Conservation (phyloP, 2,113 vertebrate genomes). For the Macaca fascicularis region T2T-MFA8v1.1 NC_088379.1:144704501-144705000, state of each 20-base stretch:
- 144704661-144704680: neutral
- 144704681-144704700: neutral
- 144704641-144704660: neutral
- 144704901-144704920: neutral
- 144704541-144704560: accelerated
- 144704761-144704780: neutral
- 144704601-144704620: too few relatives aligned
- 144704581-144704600: neutral
- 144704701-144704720: neutral
- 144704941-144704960: neutral
- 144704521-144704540: neutral
- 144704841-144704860: neutral
- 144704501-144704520: neutral
- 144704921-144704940: neutral
- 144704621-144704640: neutral
- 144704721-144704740: neutral
- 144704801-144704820: neutral
- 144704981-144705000: neutral
- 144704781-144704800: neutral
- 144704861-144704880: neutral
- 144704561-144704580: neutral
- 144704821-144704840: neutral
- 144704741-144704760: neutral
- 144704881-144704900: neutral
- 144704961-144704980: neutral